These are phyloP conservation scores for Catajapyx aquilonaris DNA, from an alignment of 1,140 invertebrate genomes.

Conservation along the genomic window DNA sequence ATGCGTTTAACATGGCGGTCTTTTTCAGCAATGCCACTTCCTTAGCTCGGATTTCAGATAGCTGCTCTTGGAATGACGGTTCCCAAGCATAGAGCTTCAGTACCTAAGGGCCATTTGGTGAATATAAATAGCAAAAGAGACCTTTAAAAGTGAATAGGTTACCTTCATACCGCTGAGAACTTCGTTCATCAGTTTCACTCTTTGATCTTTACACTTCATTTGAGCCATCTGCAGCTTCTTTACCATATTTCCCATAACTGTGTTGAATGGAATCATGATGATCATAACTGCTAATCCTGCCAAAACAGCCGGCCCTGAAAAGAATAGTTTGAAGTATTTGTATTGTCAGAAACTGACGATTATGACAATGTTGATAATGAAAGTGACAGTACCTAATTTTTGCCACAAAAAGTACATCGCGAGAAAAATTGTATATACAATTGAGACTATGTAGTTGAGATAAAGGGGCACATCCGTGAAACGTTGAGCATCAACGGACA, in stretches of 20 bases:
- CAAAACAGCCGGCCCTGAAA: conserved; percentile 25
- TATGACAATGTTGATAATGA: no score
- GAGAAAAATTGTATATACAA: conserved; percentile 71
- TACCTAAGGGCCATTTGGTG: conserved; percentile 12
- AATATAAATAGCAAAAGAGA: conserved; percentile 11
- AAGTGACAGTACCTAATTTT: conserved; percentile 24
- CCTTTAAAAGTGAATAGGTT: not conserved
- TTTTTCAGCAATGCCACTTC: conserved; percentile 16
- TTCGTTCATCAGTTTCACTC: conserved; percentile 31
- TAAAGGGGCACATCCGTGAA: conserved; percentile 77
- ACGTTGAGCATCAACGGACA: conserved; percentile 68
- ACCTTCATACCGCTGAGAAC: conserved; percentile 33
- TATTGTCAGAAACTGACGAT: no score
- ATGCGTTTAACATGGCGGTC: conserved; percentile 17
- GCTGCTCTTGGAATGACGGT: conserved; percentile 14
- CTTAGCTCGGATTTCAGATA: conserved; percentile 12
- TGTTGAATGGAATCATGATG: conserved; percentile 27
- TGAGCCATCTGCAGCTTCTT: conserved; percentile 21
- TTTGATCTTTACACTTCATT: conserved; percentile 21
- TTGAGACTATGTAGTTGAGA: conserved; percentile 92
- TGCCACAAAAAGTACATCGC: conserved; percentile 80
- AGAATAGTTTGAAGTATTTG: conserved; percentile 26
- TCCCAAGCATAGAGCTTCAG: conserved; percentile 17
- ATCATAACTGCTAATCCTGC: conserved; percentile 31
- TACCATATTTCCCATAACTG: conserved; percentile 23